Percentiles rank a stretch among this genome's conserved stretches.
phyloP scores from a whole-genome alignment of 2,113 vertebrate species.

The Sapayoa aenigma region DNA sequence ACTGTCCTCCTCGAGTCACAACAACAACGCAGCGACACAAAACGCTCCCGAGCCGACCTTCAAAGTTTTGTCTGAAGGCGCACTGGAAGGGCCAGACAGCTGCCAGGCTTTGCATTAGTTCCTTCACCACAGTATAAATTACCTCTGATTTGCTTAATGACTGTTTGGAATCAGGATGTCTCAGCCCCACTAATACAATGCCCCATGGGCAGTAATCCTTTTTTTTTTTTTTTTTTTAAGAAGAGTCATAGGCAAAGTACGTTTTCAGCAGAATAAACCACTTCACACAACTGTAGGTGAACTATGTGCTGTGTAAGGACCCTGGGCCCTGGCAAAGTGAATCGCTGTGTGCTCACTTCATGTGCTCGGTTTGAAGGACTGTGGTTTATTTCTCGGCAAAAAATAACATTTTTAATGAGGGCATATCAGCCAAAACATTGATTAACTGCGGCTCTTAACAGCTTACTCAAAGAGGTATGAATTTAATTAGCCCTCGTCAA shows the following conservation, averaged over 20 bases:
- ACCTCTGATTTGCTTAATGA: constrained; percentile 68
- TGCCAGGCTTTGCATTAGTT: constrained; percentile 68
- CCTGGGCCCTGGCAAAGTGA: not conserved
- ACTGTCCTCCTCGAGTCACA: constrained; percentile 29
- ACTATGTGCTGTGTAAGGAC: constrained; percentile 26
- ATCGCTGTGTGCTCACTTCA: not conserved
- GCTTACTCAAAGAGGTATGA: constrained; percentile 45
- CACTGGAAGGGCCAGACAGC: constrained; percentile 67
- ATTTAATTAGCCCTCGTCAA: constrained; percentile 37
- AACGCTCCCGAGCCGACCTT: not conserved
- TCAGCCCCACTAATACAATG: constrained; percentile 46
- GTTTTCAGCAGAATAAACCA: constrained; percentile 57
- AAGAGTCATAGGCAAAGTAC: constrained; percentile 42
- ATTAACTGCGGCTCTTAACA: constrained; percentile 52
- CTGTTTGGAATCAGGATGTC: constrained; percentile 66
- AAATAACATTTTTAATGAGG: constrained; percentile 8
- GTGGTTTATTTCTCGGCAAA: not conserved
- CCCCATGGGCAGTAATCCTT: constrained; percentile 52
- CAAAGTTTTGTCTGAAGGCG: constrained; percentile 54
- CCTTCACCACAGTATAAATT: constrained; percentile 71
- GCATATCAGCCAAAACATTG: not conserved
- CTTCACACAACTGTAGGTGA: constrained; percentile 49
- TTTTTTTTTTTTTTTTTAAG: constrained; percentile 55
- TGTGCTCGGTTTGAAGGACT: not conserved
- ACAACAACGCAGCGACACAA: not conserved